phyloP scores from a whole-genome alignment of 2,888 invertebrate species.

The Arrhopalites spinosus region DNA sequence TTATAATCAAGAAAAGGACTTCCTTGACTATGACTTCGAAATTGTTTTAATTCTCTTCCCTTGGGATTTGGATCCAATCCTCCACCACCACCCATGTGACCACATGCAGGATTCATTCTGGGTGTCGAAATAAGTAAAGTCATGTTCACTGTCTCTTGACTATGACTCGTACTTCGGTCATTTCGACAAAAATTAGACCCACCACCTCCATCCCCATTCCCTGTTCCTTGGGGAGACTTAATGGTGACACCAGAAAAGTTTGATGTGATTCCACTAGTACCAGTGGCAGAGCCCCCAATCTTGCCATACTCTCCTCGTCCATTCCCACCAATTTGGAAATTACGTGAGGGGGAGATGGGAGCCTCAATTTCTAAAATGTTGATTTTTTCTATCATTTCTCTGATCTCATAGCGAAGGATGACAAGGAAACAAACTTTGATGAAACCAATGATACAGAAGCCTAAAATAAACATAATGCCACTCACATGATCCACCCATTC shows the following conservation, averaged over 20 bases:
- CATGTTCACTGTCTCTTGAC: slow-evolving; percentile 55
- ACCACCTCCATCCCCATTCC: slow-evolving; percentile 13
- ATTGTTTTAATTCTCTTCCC: neutral
- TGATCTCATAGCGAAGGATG: slow-evolving; percentile 82
- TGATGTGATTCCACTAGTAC: neutral
- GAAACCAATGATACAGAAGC: slow-evolving; percentile 87
- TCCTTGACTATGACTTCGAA: neutral
- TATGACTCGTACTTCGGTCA: slow-evolving; percentile 49
- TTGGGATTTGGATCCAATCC: neutral
- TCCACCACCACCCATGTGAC: neutral
- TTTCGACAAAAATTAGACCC: slow-evolving; percentile 42
- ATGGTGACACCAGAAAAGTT: slow-evolving; percentile 42
- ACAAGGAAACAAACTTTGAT: slow-evolving; percentile 86
- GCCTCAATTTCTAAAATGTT: slow-evolving; percentile 67
- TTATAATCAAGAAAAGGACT: slow-evolving; percentile 16
- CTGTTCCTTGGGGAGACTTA: slow-evolving; percentile 49
- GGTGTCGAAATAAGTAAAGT: slow-evolving; percentile 46
- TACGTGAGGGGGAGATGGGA: slow-evolving; percentile 43
- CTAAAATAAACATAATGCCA: slow-evolving; percentile 63
- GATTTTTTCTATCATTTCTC: slow-evolving; percentile 81
- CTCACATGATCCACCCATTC: slow-evolving; percentile 53
- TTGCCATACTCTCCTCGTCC: neutral
- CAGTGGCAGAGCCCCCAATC: neutral
- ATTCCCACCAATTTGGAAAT: neutral
- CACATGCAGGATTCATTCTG: neutral